phyloP scores from a whole-genome alignment of 2,888 invertebrate genomes.

The Drosophila peninsularis region DNA sequence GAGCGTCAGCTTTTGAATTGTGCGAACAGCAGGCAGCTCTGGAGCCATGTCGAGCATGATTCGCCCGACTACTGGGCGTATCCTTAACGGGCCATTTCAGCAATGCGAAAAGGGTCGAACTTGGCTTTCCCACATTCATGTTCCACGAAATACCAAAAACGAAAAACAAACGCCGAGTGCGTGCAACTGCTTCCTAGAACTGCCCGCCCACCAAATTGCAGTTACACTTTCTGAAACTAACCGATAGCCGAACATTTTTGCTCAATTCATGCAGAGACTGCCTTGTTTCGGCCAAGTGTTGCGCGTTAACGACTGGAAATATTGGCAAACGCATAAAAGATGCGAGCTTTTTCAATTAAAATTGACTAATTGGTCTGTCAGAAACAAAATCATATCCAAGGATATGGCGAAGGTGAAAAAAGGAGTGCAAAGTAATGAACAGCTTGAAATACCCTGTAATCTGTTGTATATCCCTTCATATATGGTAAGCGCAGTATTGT shows the following conservation, averaged over 20 bases:
- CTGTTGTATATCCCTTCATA: background rate
- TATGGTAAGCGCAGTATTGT: too few species aligned
- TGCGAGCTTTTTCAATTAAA: background rate
- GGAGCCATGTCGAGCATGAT: constrained; percentile 58
- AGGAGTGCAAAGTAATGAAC: background rate
- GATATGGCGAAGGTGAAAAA: background rate
- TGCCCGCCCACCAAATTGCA: background rate
- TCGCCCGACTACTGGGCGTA: constrained; percentile 41
- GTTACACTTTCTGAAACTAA: background rate
- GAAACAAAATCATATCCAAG: background rate
- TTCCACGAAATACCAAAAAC: background rate
- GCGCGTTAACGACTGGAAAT: background rate
- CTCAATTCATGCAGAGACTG: background rate
- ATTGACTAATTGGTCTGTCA: background rate
- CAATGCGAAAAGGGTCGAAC: constrained; percentile 7
- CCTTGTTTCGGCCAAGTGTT: background rate
- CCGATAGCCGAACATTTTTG: background rate
- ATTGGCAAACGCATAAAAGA: background rate
- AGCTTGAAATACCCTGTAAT: background rate
- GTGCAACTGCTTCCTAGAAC: constrained; percentile 1
- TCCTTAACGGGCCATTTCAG: constrained; percentile 9
- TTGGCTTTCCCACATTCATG: background rate
- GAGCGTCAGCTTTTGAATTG: constrained; percentile 52
- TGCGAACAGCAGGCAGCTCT: constrained; percentile 51
- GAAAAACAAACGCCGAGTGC: background rate